These are phyloP conservation scores for Agrotis segetum DNA, from an alignment of 2,888 invertebrate species.

Conservation along the genomic window DNA sequence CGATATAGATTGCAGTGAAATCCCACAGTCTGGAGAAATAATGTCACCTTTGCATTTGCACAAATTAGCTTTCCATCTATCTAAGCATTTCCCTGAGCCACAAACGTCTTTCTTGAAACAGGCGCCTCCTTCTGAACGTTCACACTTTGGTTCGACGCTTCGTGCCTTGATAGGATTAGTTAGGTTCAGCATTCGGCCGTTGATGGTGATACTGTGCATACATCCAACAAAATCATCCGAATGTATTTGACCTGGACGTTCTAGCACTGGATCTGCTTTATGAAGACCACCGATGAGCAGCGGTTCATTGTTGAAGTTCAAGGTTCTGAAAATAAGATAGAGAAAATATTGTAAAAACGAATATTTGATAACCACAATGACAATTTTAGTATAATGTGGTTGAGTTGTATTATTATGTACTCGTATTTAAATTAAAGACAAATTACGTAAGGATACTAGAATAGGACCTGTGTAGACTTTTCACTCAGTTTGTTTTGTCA, in stretches of 20 bases:
- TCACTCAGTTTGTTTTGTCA: neutral
- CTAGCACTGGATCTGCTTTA: constrained; percentile 96
- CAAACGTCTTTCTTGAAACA: constrained; percentile 91
- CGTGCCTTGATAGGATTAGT: constrained; percentile 94
- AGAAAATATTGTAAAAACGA: constrained; percentile 11
- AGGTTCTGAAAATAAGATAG: constrained; percentile 92
- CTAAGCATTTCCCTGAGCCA: constrained; percentile 94
- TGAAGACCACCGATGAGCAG: constrained; percentile 96
- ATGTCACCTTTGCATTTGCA: constrained; percentile 93
- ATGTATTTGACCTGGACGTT: constrained; percentile 97
- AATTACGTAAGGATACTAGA: neutral
- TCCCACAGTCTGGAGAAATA: constrained; percentile 95
- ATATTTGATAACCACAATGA: too few relatives aligned
- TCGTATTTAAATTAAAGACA: neutral
- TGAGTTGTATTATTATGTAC: neutral
- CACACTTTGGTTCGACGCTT: constrained; percentile 94
- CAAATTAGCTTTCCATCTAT: constrained; percentile 95
- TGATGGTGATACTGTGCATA: constrained; percentile 97
- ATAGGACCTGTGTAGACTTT: neutral
- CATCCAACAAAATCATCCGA: constrained; percentile 98
- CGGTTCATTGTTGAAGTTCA: constrained; percentile 97
- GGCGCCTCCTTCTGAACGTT: constrained; percentile 92
- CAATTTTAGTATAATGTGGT: neutral
- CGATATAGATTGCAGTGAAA: constrained; percentile 95
- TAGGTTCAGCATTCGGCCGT: constrained; percentile 95